phyloP scores from a whole-genome alignment of 2,113 vertebrate species.

The Petromus typicus region DNA sequence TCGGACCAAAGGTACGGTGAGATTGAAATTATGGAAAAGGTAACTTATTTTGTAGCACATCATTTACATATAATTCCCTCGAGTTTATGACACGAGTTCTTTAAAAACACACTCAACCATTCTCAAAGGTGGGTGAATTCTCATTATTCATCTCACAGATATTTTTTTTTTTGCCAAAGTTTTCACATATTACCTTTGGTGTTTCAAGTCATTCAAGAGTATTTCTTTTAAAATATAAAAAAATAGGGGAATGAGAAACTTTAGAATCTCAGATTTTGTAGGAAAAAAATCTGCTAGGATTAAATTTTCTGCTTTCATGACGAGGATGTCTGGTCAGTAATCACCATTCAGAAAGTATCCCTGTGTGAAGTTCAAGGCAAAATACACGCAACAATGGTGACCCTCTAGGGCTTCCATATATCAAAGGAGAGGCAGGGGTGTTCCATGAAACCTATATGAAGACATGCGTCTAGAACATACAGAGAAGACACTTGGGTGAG shows the following conservation, averaged over 20 bases:
- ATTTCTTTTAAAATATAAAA: neutral
- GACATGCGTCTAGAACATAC: too few species aligned
- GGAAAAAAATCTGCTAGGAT: neutral
- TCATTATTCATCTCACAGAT: neutral
- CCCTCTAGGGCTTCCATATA: neutral
- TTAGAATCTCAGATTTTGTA: neutral
- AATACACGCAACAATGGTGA: neutral
- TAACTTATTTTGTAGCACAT: neutral
- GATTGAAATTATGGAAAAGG: conserved; percentile 41
- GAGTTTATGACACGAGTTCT: neutral
- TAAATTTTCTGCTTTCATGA: neutral
- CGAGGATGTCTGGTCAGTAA: neutral
- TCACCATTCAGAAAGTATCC: neutral
- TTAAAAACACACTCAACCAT: neutral
- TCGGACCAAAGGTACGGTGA: neutral
- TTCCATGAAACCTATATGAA: neutral
- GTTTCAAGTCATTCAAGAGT: neutral
- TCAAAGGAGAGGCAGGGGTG: neutral
- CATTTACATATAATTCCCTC: neutral
- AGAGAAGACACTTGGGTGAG: neutral
- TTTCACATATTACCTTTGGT: neutral
- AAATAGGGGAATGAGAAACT: neutral
- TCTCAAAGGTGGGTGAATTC: neutral
- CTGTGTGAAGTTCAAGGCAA: neutral
- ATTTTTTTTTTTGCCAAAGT: accelerated